Evolutionary conservation across 2,888 invertebrate species (phyloP).

Genomic region (Athalia rosae): DNA sequence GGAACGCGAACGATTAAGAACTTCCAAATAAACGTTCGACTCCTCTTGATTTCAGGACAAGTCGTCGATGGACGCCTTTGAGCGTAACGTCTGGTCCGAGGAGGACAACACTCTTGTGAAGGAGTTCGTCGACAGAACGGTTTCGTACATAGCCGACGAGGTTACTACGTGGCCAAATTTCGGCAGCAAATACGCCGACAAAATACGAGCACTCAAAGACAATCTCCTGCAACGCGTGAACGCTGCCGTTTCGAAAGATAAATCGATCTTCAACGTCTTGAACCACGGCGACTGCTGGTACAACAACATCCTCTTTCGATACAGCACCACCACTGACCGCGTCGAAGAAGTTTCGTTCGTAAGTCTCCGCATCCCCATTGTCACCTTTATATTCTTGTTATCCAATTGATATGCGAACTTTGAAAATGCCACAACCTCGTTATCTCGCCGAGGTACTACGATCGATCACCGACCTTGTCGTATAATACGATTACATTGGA

Average conservation of each 20-base stretch:
- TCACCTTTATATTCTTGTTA: too few relatives aligned
- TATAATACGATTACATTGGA: too few relatives aligned
- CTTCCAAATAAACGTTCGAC: too few relatives aligned
- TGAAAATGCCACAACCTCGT: neutral
- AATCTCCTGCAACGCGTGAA: conserved; percentile 13
- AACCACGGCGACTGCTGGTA: conserved; percentile 45
- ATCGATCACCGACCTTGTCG: too few relatives aligned
- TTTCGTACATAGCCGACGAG: conserved; percentile 39
- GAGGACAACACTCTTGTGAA: neutral
- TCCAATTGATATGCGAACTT: too few relatives aligned
- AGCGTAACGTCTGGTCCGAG: conserved; percentile 7
- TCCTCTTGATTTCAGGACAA: conserved; percentile 4
- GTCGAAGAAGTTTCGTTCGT: conserved; percentile 42
- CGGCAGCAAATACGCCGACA: conserved; percentile 41
- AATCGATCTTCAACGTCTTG: conserved; percentile 33
- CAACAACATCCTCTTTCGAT: conserved; percentile 38
- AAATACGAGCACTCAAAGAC: conserved; percentile 24
- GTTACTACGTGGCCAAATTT: conserved; percentile 29
- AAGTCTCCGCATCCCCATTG: conserved; percentile 12
- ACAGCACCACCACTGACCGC: conserved; percentile 2
- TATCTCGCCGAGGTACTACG: too few relatives aligned
- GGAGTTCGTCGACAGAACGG: conserved; percentile 9
- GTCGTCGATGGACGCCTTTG: conserved; percentile 16
- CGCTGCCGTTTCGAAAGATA: conserved; percentile 10
- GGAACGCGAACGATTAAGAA: too few relatives aligned